Evolutionary conservation across 2,888 invertebrate species (phyloP).

Genomic region (Drosophila colorata): DNA sequence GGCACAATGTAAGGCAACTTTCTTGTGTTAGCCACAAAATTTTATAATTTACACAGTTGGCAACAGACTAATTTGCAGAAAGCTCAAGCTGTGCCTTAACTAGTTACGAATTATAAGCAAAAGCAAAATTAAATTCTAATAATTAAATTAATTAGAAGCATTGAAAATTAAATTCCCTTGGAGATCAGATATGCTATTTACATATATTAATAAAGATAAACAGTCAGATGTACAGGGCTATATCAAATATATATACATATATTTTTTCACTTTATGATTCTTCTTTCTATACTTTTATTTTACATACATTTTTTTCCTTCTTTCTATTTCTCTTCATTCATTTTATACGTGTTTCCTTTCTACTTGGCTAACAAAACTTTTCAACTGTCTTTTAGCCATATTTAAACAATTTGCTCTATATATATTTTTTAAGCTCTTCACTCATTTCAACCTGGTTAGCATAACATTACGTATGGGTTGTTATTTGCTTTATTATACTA

Average conservation of each 20-base stretch:
- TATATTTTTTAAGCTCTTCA: not conserved
- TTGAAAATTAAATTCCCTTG: too few species aligned
- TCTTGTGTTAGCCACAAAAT: constrained; percentile 4
- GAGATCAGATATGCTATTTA: too few species aligned
- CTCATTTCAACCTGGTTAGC: not conserved
- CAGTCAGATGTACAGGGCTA: too few species aligned
- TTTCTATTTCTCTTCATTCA: too few species aligned
- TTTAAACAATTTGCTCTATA: constrained; percentile 5
- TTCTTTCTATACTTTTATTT: too few species aligned
- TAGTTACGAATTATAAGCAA: constrained; percentile 9
- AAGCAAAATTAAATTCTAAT: not conserved
- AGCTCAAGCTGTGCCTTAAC: not conserved
- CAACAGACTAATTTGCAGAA: constrained; percentile 3
- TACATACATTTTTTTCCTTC: too few species aligned
- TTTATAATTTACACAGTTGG: constrained; percentile 1
- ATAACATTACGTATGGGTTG: constrained; percentile 15
- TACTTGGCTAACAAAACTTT: too few species aligned
- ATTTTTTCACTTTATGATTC: too few species aligned
- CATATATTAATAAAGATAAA: not conserved
- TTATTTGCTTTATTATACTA: constrained; percentile 14
- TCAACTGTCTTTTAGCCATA: not conserved
- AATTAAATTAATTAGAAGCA: too few species aligned
- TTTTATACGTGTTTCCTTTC: too few species aligned
- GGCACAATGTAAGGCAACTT: not conserved
- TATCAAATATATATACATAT: too few species aligned